Conservation (phyloP, 64 coral and sea anemone species). For the Montipora cactus region DNA sequence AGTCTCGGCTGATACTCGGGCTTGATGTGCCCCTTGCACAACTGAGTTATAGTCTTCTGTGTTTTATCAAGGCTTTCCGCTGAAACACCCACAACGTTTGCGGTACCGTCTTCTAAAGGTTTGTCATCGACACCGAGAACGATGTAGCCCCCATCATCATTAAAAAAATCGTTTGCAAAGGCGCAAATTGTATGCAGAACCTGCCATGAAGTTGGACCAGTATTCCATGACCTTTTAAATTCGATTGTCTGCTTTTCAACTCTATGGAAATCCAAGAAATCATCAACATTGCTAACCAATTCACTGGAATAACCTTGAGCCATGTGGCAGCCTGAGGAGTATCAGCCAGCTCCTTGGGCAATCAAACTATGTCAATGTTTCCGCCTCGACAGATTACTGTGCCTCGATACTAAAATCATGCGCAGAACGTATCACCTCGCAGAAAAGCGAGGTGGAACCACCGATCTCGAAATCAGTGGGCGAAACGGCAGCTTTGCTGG, state of each 20-base stretch:
- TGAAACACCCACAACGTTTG: slow-evolving; percentile 11
- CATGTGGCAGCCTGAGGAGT: background rate
- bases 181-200: slow-evolving; percentile 70
- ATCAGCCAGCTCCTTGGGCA: too few species aligned
- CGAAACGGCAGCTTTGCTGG: too few species aligned
- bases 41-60: slow-evolving; percentile 22
- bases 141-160: slow-evolving; percentile 82
- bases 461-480: too few species aligned
- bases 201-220: slow-evolving; percentile 63
- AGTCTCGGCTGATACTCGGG: slow-evolving; percentile 21
- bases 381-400: too few species aligned
- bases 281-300: slow-evolving; percentile 26
- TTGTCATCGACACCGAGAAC: slow-evolving; percentile 68
- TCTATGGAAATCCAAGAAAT: slow-evolving; percentile 35
- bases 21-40: slow-evolving; percentile 56
- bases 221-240: slow-evolving; percentile 77
- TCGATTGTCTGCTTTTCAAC: slow-evolving; percentile 79
- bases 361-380: too few species aligned
- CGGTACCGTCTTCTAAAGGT: slow-evolving; percentile 4
- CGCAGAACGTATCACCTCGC: too few species aligned
- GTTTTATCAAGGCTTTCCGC: slow-evolving; percentile 29
- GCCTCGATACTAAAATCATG: too few species aligned
- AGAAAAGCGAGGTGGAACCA: too few species aligned
- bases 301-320: slow-evolving; percentile 32
- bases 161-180: slow-evolving; percentile 78